These are phyloP conservation scores for Lymantria dispar DNA, from an alignment of 2,888 invertebrate genomes.

Conservation along the genomic window DNA sequence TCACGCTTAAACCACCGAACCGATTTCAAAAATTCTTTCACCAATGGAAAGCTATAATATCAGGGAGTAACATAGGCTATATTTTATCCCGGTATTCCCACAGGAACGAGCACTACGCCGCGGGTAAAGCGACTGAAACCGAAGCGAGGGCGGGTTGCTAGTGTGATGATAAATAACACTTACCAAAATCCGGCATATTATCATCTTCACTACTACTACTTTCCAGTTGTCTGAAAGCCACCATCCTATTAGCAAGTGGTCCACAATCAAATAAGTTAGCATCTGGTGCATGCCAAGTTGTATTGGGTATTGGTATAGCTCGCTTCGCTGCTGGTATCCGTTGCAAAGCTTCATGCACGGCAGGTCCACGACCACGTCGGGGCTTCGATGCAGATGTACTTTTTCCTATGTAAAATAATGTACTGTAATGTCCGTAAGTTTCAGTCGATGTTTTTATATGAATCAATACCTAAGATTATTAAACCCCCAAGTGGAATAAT, in stretches of 20 bases:
- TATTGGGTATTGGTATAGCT: constrained; percentile 55
- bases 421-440: no score
- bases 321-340: constrained; percentile 74
- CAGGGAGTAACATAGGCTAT: no score
- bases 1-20: no score
- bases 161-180: constrained; percentile 9
- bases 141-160: no score
- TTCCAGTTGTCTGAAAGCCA: constrained; percentile 55
- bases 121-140: no score
- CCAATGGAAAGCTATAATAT: no score
- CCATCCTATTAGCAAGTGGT: constrained; percentile 55
- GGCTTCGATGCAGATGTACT: constrained; percentile 49
- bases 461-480: no score
- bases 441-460: no score
- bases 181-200: constrained; percentile 71
- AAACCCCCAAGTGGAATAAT: no score
- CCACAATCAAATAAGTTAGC: constrained; percentile 71
- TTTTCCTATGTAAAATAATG: constrained; percentile 38
- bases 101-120: no score
- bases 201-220: constrained; percentile 75
- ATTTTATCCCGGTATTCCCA: no score
- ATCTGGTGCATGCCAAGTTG: constrained; percentile 77
- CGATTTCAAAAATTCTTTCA: no score
- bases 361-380: constrained; percentile 70
- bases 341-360: constrained; percentile 81